Conservation (phyloP, 2,888 invertebrate species). For the Pristionchus japonicus region DNA sequence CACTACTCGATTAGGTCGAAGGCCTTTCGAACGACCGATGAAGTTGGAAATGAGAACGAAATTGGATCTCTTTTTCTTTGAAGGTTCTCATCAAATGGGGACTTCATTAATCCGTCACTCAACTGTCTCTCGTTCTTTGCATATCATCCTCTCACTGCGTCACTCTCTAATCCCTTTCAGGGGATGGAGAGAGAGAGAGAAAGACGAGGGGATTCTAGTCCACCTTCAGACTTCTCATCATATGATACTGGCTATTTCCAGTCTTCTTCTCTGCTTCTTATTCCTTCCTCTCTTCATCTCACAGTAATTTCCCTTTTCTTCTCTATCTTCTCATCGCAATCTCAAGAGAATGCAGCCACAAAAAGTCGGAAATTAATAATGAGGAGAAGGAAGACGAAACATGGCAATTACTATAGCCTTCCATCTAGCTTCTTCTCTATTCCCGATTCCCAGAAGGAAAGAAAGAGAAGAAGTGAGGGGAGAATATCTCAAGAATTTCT, state of each 20-base stretch:
- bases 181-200: neutral
- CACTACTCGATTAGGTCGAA: neutral
- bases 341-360: neutral
- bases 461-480: neutral
- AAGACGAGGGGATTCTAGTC: too few species aligned
- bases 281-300: neutral
- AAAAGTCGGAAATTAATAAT: conserved; percentile 19
- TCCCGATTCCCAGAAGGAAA: neutral
- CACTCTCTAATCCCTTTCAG: neutral
- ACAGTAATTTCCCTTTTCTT: too few species aligned
- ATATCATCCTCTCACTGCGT: neutral
- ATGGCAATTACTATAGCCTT: conserved; percentile 3
- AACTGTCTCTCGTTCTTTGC: neutral
- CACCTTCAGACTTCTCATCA: neutral
- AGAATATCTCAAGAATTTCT: neutral
- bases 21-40: neutral
- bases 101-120: neutral
- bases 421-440: neutral
- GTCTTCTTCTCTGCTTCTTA: neutral
- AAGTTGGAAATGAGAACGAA: neutral
- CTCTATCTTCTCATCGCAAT: neutral
- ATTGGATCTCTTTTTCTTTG: neutral
- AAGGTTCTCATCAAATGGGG: neutral
- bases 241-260: neutral
- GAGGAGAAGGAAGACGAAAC: neutral